Conservation (phyloP, 2,888 invertebrate species). For the Sphaerophoria taeniata region DNA sequence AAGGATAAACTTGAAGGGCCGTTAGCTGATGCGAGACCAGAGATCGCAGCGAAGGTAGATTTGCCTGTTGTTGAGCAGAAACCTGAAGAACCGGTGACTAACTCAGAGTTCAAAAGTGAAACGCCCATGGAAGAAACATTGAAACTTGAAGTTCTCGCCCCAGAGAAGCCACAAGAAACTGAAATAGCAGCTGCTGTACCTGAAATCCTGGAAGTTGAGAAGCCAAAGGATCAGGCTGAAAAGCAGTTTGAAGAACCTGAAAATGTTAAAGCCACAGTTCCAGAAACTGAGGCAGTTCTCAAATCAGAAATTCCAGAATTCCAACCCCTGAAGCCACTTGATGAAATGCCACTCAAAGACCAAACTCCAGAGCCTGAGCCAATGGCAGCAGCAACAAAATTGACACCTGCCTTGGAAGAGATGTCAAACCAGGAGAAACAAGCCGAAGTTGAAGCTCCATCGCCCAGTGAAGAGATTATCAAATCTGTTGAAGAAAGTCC, state of each 20-base stretch:
- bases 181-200: background rate
- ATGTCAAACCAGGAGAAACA: constrained; percentile 8
- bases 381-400: background rate
- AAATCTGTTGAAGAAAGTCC: constrained; percentile 4
- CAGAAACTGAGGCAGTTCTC: background rate
- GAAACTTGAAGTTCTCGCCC: background rate
- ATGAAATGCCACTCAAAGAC: background rate
- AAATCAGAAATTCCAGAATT: constrained; percentile 3
- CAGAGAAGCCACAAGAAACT: background rate
- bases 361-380: constrained; percentile 6
- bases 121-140: background rate
- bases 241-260: background rate
- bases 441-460: constrained; percentile 13
- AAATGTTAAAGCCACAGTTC: background rate
- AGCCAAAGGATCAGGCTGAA: background rate
- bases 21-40: background rate
- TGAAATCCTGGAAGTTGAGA: background rate
- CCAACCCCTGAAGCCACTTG: background rate
- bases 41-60: background rate
- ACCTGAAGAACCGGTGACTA: background rate
- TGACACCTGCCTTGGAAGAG: background rate
- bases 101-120: background rate
- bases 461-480: background rate
- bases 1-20: background rate
- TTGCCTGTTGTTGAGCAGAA: background rate